Conservation (phyloP, 1,140 invertebrate genomes). For the Drosophila sturtevanti region DNA sequence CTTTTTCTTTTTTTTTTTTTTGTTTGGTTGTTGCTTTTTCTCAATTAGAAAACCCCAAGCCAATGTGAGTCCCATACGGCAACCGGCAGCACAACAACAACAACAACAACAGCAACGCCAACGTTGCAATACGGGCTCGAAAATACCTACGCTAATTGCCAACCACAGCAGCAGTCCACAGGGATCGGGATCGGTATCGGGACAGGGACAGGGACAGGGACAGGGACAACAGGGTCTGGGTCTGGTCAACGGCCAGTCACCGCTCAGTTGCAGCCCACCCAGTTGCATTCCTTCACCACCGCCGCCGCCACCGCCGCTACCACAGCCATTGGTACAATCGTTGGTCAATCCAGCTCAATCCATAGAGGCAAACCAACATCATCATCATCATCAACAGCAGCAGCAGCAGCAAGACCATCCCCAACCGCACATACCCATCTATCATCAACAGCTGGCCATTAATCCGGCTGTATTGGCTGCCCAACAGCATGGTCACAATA, state of each 20-base stretch:
- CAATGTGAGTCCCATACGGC: constrained; percentile 82
- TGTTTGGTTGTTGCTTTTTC: neutral
- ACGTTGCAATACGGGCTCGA: constrained; percentile 82
- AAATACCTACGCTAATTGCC: constrained; percentile 78
- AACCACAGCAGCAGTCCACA: constrained; percentile 55
- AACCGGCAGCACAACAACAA: constrained; percentile 75
- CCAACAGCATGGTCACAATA: constrained; percentile 70
- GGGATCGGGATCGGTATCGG: neutral
- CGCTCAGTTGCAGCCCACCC: constrained; percentile 66
- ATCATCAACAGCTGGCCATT: constrained; percentile 82
- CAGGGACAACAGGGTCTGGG: neutral
- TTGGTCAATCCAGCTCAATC: constrained; percentile 6
- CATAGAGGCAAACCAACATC: constrained; percentile 54
- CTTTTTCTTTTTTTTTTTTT: constrained; percentile 3
- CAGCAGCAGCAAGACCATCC: constrained; percentile 82
- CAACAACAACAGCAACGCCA: constrained; percentile 71
- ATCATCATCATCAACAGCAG: constrained; percentile 6
- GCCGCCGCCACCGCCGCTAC: constrained; percentile 22
- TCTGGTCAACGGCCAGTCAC: constrained; percentile 58
- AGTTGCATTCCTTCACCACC: constrained; percentile 46
- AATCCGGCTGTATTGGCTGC: constrained; percentile 79
- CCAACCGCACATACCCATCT: constrained; percentile 84
- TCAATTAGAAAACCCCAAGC: constrained; percentile 79
- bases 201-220: neutral
- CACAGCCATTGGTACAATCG: neutral